Evolutionary conservation across 1,140 invertebrate genomes (phyloP).

Genomic region (Gryllus bimaculatus): DNA sequence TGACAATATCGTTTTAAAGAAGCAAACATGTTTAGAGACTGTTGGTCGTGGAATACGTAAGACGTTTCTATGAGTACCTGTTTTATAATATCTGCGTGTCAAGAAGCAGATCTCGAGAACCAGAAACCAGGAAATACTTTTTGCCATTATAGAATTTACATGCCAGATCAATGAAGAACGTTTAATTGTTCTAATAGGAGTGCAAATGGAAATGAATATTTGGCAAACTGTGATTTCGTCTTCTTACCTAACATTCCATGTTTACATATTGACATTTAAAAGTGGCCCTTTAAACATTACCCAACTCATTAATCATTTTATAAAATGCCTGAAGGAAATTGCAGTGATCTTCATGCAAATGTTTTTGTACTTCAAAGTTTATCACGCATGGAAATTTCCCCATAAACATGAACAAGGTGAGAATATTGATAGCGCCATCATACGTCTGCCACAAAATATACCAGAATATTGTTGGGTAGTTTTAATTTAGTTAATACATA

Average conservation of each 20-base stretch:
- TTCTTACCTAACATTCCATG: neutral
- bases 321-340: neutral
- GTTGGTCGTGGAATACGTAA: neutral
- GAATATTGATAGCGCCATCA: no score
- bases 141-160: neutral
- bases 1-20: neutral
- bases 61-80: neutral
- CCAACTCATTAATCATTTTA: neutral
- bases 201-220: neutral
- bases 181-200: no score
- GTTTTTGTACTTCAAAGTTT: neutral
- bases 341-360: neutral
- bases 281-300: neutral
- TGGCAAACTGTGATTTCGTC: neutral
- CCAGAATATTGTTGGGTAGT: neutral
- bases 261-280: neutral
- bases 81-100: neutral
- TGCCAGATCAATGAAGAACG: neutral
- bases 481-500: neutral
- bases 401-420: neutral
- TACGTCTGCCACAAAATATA: neutral
- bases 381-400: neutral
- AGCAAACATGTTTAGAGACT: neutral
- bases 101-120: neutral
- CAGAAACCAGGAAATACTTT: neutral